These are phyloP conservation scores for Ormia ochracea DNA, from an alignment of 2,888 invertebrate genomes.

Conservation along the genomic window DNA sequence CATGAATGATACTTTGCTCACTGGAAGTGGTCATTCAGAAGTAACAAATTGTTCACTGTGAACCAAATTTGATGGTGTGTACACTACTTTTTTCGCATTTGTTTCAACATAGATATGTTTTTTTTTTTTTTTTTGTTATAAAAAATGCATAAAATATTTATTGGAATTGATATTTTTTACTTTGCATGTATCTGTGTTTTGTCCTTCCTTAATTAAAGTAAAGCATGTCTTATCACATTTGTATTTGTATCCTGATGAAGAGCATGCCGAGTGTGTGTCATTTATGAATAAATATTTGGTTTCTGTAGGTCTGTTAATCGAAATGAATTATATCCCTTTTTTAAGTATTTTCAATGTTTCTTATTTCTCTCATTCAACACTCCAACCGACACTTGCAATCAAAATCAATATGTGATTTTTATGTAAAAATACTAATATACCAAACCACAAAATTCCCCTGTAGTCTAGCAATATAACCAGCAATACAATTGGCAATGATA, in stretches of 20 bases:
- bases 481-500: slow-evolving; percentile 50
- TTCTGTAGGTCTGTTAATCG: slow-evolving; percentile 6
- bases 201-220: slow-evolving; percentile 4
- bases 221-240: slow-evolving; percentile 31
- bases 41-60: no score
- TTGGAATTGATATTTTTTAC: not conserved
- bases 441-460: slow-evolving; percentile 42
- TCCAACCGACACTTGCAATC: not conserved
- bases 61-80: no score
- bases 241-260: not conserved
- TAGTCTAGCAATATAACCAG: slow-evolving; percentile 56
- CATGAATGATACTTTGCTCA: no score
- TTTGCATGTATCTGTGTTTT: not conserved
- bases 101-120: no score
- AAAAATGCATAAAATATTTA: not conserved
- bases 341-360: slow-evolving; percentile 35
- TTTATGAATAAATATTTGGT: slow-evolving; percentile 21
- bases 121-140: not conserved
- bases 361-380: slow-evolving; percentile 45
- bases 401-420: slow-evolving; percentile 43
- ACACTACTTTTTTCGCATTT: no score
- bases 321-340: slow-evolving; percentile 21
- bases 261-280: slow-evolving; percentile 38
- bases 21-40: no score
- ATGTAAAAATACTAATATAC: slow-evolving; percentile 45